Conservation (phyloP, 2,888 invertebrate species). For the Tanytarsus gracilentus region DNA sequence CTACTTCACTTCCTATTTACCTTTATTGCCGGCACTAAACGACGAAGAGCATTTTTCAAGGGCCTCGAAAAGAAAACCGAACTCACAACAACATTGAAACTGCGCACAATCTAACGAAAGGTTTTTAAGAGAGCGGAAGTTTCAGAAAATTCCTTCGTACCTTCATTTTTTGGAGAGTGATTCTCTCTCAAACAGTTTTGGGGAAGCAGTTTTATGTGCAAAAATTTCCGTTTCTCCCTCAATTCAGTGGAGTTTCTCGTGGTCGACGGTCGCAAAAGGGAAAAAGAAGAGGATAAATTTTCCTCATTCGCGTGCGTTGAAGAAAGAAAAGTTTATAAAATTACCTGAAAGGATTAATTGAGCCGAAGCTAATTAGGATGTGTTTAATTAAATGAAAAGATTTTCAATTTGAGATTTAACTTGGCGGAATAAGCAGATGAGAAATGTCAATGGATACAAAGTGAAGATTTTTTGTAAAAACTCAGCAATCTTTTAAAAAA, state of each 20-base stretch:
- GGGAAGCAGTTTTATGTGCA: slow-evolving; percentile 21
- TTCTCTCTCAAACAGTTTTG: background rate
- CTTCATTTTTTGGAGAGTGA: background rate
- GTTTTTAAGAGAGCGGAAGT: background rate
- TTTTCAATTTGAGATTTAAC: background rate
- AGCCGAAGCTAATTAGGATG: background rate
- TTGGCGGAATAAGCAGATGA: background rate
- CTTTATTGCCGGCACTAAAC: slow-evolving; percentile 10
- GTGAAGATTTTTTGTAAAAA: background rate
- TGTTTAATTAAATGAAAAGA: background rate
- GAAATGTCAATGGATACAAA: background rate
- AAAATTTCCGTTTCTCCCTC: slow-evolving; percentile 9
- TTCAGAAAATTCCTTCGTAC: background rate
- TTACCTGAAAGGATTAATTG: background rate
- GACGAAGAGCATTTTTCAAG: background rate
- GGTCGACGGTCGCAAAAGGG: slow-evolving; percentile 22
- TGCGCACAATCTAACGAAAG: slow-evolving; percentile 24
- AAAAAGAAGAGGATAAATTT: too few relatives aligned
- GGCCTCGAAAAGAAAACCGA: background rate
- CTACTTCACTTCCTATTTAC: slow-evolving; percentile 12
- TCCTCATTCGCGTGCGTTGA: background rate
- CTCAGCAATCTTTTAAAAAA: background rate
- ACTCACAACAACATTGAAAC: background rate
- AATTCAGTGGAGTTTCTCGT: slow-evolving; percentile 26
- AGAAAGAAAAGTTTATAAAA: background rate